Base-by-base conservation (phyloP, 1,140 invertebrate genomes). In the Drosophila insularis region DNA sequence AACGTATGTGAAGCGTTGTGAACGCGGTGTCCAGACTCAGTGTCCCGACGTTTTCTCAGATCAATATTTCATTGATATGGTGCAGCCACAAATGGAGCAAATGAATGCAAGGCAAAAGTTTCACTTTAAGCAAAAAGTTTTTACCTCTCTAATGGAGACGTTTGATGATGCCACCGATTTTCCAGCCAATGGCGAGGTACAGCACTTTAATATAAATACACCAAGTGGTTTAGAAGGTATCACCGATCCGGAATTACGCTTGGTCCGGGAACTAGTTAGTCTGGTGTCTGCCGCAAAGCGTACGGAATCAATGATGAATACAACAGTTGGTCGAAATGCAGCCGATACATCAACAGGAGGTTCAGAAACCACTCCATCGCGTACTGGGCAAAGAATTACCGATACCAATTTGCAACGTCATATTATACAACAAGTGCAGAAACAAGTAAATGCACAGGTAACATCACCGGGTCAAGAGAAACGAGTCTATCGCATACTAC, bases 121-220 rank as follows among this genome's bases (percentile, higher is more conserved):
- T 50, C 69, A 64, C 11, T 90, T 90, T 56, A 90, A 90, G 55
- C 54, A 76, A 19, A 90, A 90, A 55, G 70, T 90, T 0, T 79
- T 84, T 4, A 39, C 84, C 8, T 58, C 87, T 0, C 17, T 90
- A 0, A 90, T 89, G 80, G 89, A 90, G 60, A 90, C 79, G 3
- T 90, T 90, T n/a, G 89, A 90, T 3, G 89, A 84, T 63, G 80
- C 70, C 56, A 82, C 72, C n/a, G 82, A 87, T 31, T 90, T 90
- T 14, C 84, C 84, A 0, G 35, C 11, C 7, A 62, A 62, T n/a
- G 77, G 80, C 0, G 80, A 89, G 1, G 50, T 71, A n/a, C 84
- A 89, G 58, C 84, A 89, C 6, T 89, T 89, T 5, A 89, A 89
- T 14, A 89, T 89, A 1, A 89, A 89, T 53, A 89, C 84, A 0